Evolutionary conservation across 2,888 invertebrate genomes (phyloP).

Genomic region (Griposia aprilina): DNA sequence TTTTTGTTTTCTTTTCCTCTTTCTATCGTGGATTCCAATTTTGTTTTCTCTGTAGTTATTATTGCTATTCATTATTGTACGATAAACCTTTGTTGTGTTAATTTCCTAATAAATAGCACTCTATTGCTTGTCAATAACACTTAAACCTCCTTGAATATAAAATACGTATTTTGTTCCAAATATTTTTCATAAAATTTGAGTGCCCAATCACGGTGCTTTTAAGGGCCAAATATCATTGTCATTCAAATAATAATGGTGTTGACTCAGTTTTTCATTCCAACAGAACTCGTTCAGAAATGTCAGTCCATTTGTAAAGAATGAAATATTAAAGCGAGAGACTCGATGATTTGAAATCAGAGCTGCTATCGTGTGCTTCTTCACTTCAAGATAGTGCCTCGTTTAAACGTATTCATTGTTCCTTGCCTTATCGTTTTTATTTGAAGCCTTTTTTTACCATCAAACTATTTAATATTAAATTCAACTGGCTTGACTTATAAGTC

Average conservation of each 20-base stretch:
- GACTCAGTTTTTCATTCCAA: conserved; percentile 78
- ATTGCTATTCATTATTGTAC: conserved; percentile 9
- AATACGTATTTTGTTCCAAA: conserved; percentile 39
- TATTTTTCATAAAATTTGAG: conserved; percentile 39
- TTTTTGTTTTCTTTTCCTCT: conserved; percentile 30
- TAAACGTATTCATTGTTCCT: conserved; percentile 41
- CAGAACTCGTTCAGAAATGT: conserved; percentile 78
- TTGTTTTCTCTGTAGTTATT: conserved; percentile 8
- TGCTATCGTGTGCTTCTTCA: conserved; percentile 74
- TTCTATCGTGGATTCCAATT: background rate
- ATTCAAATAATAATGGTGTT: conserved; percentile 76
- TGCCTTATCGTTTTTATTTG: background rate
- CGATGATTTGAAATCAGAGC: conserved; percentile 82
- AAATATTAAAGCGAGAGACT: conserved; percentile 82
- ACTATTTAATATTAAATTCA: background rate
- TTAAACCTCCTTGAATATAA: conserved; percentile 43
- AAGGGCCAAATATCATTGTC: conserved; percentile 67
- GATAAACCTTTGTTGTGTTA: conserved; percentile 16
- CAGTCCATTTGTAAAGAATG: conserved; percentile 83
- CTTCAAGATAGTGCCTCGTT: conserved; percentile 74
- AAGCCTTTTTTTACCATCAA: background rate
- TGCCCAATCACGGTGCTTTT: conserved; percentile 52
- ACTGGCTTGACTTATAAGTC: background rate
- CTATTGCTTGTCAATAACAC: conserved; percentile 25
- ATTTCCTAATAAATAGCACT: conserved; percentile 35